These are phyloP conservation scores for Xestia ashworthii DNA, from an alignment of 2,888 invertebrate species.

Conservation along the genomic window DNA sequence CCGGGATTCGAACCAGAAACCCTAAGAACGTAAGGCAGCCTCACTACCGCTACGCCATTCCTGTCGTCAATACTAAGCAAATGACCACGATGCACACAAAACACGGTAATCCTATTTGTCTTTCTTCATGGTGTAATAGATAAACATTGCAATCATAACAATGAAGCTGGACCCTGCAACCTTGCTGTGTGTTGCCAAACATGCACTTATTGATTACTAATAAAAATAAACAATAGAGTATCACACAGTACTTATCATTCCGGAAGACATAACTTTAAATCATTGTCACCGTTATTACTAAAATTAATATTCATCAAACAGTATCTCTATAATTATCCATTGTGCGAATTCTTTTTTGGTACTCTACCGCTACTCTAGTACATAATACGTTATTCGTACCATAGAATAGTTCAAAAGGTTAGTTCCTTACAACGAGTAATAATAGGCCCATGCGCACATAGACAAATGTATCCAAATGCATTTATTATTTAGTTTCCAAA, in stretches of 20 bases:
- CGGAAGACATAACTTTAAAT: slow-evolving; percentile 53
- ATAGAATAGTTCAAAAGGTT: slow-evolving; percentile 4
- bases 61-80: background rate
- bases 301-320: slow-evolving; percentile 52
- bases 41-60: too few relatives aligned
- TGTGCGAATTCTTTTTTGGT: slow-evolving; percentile 58
- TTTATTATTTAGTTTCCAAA: background rate
- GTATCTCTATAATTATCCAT: slow-evolving; percentile 53
- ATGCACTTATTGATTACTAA: slow-evolving; percentile 1
- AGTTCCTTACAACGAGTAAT: background rate
- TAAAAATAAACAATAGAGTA: slow-evolving; percentile 24
- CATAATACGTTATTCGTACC: too few relatives aligned
- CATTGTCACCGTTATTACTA: slow-evolving; percentile 26
- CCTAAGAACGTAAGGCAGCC: too few relatives aligned
- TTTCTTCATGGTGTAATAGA: background rate
- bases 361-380: slow-evolving; percentile 17
- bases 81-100: background rate
- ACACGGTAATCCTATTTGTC: background rate
- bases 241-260: slow-evolving; percentile 17
- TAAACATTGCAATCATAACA: background rate
- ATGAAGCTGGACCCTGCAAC: background rate
- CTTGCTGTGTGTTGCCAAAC: slow-evolving; percentile 6
- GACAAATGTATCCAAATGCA: background rate
- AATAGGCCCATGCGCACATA: background rate
- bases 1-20: too few relatives aligned